Conservation (phyloP, 2,888 invertebrate genomes). For the Lithophane leautieri region DNA sequence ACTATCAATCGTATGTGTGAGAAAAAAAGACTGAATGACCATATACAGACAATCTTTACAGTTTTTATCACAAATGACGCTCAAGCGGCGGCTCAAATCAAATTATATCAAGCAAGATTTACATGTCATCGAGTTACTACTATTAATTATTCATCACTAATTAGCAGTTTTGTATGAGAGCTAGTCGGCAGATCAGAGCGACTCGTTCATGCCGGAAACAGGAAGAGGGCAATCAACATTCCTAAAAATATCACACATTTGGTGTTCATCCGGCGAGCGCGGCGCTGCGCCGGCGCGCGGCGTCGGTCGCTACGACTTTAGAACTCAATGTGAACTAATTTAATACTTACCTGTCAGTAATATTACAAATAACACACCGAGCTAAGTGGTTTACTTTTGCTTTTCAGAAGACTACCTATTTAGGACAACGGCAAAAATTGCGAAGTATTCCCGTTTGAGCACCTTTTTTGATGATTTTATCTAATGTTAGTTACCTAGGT, state of each 20-base stretch:
- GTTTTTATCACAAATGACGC: slow-evolving; percentile 44
- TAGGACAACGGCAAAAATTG: background rate
- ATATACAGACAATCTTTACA: slow-evolving; percentile 39
- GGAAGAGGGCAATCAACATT: slow-evolving; percentile 90
- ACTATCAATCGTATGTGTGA: slow-evolving; percentile 15
- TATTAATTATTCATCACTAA: slow-evolving; percentile 88
- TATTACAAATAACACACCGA: slow-evolving; percentile 52
- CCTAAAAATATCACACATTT: slow-evolving; percentile 90
- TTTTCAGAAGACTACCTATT: background rate
- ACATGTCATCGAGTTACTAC: slow-evolving; percentile 77
- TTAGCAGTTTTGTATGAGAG: slow-evolving; percentile 84
- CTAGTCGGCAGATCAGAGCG: slow-evolving; percentile 84
- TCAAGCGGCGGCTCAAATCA: slow-evolving; percentile 60
- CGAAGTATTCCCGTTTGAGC: no score
- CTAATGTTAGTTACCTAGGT: background rate
- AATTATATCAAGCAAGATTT: slow-evolving; percentile 73
- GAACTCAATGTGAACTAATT: slow-evolving; percentile 59
- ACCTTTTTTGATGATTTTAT: slow-evolving; percentile 4
- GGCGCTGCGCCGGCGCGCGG: slow-evolving; percentile 65
- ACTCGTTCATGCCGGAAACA: slow-evolving; percentile 85
- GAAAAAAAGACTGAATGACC: slow-evolving; percentile 32
- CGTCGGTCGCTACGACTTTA: slow-evolving; percentile 53
- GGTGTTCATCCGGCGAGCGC: slow-evolving; percentile 87
- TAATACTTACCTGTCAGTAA: slow-evolving; percentile 56
- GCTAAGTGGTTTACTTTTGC: slow-evolving; percentile 36